These are phyloP conservation scores for Ophion slaviceki DNA, from an alignment of 2,888 invertebrate genomes.

Conservation along the genomic window DNA sequence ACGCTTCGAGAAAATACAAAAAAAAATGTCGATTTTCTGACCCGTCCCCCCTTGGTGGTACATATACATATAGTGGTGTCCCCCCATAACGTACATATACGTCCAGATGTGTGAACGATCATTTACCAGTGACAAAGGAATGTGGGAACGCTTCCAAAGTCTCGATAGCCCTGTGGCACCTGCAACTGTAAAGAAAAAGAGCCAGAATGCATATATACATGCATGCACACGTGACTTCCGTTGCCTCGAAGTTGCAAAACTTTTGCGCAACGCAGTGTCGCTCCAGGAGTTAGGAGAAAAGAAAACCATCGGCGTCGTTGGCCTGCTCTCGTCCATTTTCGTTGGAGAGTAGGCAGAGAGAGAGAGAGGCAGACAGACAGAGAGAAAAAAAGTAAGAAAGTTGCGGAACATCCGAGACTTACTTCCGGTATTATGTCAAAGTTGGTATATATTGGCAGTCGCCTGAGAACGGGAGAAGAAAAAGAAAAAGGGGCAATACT, in stretches of 20 bases:
- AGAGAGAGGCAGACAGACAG: neutral
- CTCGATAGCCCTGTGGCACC: constrained; percentile 38
- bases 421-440: constrained; percentile 46
- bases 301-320: constrained; percentile 27
- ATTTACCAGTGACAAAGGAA: constrained; percentile 33
- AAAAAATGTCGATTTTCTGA: too few relatives aligned
- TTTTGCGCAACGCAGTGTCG: constrained; percentile 31
- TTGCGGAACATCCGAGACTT: constrained; percentile 37
- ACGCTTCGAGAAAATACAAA: too few relatives aligned
- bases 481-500: constrained; percentile 15
- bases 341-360: constrained; percentile 7
- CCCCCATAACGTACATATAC: neutral
- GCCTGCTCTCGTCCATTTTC: constrained; percentile 24
- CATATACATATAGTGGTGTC: too few relatives aligned
- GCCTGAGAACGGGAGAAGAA: constrained; percentile 18
- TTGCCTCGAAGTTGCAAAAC: constrained; percentile 42
- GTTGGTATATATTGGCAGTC: constrained; percentile 18
- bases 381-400: neutral
- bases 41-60: too few relatives aligned
- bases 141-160: constrained; percentile 43
- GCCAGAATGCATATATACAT: neutral
- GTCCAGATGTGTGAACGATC: constrained; percentile 15
- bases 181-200: constrained; percentile 38
- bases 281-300: constrained; percentile 19
- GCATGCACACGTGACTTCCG: constrained; percentile 2